Conservation (phyloP, 2,797 vertebrate genomes). For the Pantherophis vulpinus region DNA sequence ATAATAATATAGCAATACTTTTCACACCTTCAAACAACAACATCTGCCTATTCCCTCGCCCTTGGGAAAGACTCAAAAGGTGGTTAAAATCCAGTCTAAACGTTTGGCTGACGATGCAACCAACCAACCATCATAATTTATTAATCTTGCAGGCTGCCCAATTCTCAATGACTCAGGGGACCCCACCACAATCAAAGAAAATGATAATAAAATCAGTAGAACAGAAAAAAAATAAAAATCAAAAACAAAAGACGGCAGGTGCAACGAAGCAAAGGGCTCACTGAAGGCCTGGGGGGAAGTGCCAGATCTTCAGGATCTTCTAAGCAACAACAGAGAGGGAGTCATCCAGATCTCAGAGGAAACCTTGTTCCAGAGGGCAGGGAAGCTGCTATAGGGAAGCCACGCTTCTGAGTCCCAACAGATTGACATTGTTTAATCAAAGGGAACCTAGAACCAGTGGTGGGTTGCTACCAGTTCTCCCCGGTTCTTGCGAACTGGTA, state of each 20-base stretch:
- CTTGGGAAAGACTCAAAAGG: background rate
- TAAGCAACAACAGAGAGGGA: background rate
- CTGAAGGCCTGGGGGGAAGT: background rate
- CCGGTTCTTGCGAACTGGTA: too few species aligned
- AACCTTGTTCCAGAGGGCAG: background rate
- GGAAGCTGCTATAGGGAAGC: background rate
- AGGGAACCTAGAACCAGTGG: background rate
- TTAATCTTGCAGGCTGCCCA: background rate
- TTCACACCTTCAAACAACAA: background rate
- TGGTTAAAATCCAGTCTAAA: background rate
- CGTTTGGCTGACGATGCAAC: background rate
- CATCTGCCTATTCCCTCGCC: background rate
- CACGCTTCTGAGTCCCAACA: background rate
- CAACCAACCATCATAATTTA: background rate
- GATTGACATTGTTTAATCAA: background rate
- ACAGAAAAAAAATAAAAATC: background rate
- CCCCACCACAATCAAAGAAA: background rate
- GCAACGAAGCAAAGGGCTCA: background rate
- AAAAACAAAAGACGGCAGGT: background rate
- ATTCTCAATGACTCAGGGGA: background rate
- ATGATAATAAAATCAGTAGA: background rate
- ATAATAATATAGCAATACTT: background rate
- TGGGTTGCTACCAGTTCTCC: too few species aligned
- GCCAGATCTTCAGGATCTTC: background rate
- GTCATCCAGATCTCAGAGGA: background rate